A percentile compares a stretch with the other conserved stretches of the same genome.
phyloP scores from a whole-genome alignment of 2,113 vertebrate genomes.

The Nerophis ophidion region DNA sequence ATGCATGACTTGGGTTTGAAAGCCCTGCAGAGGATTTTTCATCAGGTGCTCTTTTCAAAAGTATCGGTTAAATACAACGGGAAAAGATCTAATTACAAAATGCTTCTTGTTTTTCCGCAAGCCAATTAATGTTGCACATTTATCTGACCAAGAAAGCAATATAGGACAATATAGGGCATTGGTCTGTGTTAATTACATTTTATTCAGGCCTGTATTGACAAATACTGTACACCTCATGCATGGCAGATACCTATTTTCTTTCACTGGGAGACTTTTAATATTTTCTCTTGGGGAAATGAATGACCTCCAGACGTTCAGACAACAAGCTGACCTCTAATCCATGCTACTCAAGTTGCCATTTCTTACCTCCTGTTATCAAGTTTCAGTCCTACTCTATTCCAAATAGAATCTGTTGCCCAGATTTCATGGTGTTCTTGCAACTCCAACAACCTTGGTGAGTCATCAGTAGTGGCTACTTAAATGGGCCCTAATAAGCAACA shows the following conservation, averaged over 20 bases:
- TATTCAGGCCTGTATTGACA: too few relatives aligned
- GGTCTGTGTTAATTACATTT: too few relatives aligned
- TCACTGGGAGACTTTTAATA: background rate
- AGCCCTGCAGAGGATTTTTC: constrained; percentile 9
- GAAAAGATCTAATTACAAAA: constrained; percentile 28
- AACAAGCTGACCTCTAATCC: too few relatives aligned
- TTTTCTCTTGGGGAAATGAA: background rate
- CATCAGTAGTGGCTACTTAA: too few relatives aligned
- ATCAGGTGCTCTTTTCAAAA: constrained; percentile 14
- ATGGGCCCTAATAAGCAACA: too few relatives aligned
- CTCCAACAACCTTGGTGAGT: too few relatives aligned
- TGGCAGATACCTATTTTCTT: background rate
- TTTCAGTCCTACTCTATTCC: too few relatives aligned
- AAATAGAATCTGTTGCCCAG: too few relatives aligned
- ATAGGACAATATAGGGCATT: background rate
- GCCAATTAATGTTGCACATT: constrained; percentile 17
- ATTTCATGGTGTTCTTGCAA: too few relatives aligned
- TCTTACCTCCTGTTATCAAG: too few relatives aligned
- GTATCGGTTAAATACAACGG: constrained; percentile 9
- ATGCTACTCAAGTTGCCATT: too few relatives aligned
- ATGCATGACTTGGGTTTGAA: background rate
- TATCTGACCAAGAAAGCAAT: background rate
- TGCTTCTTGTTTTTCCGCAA: constrained; percentile 10
- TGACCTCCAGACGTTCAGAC: too few relatives aligned
- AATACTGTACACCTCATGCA: background rate